Evolutionary conservation across 2,888 invertebrate species (phyloP), one percentile per base, ranked within the genome.

Genomic region (Rhogogaster chlorosoma): DNA sequence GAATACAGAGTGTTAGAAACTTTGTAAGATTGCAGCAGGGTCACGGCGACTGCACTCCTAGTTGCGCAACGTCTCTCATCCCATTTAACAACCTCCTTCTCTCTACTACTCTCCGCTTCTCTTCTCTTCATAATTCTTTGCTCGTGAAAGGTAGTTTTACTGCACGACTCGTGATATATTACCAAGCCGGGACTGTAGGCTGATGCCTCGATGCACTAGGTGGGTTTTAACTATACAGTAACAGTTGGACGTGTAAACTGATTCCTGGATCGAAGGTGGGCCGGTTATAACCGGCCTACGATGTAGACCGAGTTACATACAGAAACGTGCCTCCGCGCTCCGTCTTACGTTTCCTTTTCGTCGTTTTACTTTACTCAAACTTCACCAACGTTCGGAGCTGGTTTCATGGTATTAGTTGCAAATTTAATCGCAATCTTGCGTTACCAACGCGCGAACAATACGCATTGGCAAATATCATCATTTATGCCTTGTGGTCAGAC

Each of bases 11-110:
- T 12, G 42, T 73, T 42, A 73, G 73, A 73, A 73, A 73, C 73
- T 73, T 49, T 12, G 26, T 80, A n/a, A 32, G 5, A 45, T 83
- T 67, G 45, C 83, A 83, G 83, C 80, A 83, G 83, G 83, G 64
- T 83, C 83, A 83, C 83, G 83, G 83, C 83, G 67, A 70, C 38
- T 83, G 83, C 83, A 83, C 83, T 83, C 53, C 29, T 22, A 42
- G 53, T 77, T 77, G n/a, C 77, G 77, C 29, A 77, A 77, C 49
- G 29, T 42, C 32, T 53, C 32, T 29, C 77, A 26, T 77, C 53
- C 49, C 53, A 45, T 77, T 53, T 29, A 29, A 12, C 49, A 32
- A 36, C 26, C 9, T 6, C 49, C 38, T 77, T 77, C 26, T 53
- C 18, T n/a, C n/a, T 32, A 49, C 49, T 36, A n/a, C 38, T 71